Evolutionary conservation across 2,797 vertebrate species (phyloP), one percentile per base, ranked within the genome.

Genomic region (Acestrorhynchus altus): DNA sequence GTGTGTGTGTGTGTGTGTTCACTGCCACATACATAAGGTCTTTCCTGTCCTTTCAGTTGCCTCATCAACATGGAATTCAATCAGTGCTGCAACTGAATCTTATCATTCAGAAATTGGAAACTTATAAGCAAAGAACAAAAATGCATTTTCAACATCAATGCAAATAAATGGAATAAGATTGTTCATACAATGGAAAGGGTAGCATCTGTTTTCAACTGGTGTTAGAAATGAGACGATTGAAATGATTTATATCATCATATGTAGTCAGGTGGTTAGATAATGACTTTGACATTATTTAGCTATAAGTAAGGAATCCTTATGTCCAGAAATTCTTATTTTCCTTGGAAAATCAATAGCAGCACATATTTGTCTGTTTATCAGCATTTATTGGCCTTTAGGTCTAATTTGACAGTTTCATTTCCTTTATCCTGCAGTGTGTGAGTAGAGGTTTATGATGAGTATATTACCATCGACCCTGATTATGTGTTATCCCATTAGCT

Each of bases 341-440:
- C 69, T 28, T 73, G 57, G 12, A 56, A 77, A 77, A 77, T 83
- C 69, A 69, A 70, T 77, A 28, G 46, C 9, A 4, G 4, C 31
- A n/a, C 35, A 35, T 70, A 64, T 64, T 39, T 67, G 39, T 64
- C 47, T 74, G 60, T 46, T 69, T 77, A 69, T 73, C 20, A 68
- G 16, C 20, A 8, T 80, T 70, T 74, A 65, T 74, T 63, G 46
- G n/a, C 40, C 61, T 8, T 57, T 52, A 76, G 68, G 28, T 72
- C 67, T 20, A 46, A 22, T 47, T 11, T 18, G 6, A 40, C 47
- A 54, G n/a, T 74, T 42, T 24, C 31, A 28, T 63, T 72, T 64
- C n/a, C 31, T 52, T 22, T 46, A 39, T 49, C 11, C 42, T 9
- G n/a, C 7, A 56, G n/a, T 47, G 40, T 44, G 49, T 18, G 69